These are phyloP conservation scores for Drosophila parvula DNA, from an alignment of 1,140 invertebrate genomes.

Conservation along the genomic window DNA sequence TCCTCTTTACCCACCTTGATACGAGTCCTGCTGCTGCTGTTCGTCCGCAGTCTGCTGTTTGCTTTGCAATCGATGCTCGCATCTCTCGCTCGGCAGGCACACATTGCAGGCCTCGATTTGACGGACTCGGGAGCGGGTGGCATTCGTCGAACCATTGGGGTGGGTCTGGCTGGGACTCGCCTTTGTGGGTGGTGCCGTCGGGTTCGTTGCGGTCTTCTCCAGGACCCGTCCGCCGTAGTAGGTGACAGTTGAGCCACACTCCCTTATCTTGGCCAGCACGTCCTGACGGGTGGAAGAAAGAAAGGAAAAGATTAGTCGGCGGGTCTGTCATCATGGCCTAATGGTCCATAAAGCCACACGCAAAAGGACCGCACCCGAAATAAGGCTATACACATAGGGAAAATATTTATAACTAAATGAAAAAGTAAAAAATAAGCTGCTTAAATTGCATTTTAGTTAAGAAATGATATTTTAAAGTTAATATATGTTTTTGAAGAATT, in stretches of 20 bases:
- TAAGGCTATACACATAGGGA: neutral
- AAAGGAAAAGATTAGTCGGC: conserved; percentile 12
- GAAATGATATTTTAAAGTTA: neutral
- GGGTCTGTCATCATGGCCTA: conserved; percentile 46
- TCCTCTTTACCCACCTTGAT: conserved; percentile 56
- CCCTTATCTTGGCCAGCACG: conserved; percentile 93
- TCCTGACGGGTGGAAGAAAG: conserved; percentile 85
- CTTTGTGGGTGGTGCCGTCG: conserved; percentile 20
- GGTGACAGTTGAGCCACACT: conserved; percentile 92
- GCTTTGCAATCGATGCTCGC: conserved; percentile 51
- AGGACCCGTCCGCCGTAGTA: conserved; percentile 94
- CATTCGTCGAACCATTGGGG: conserved; percentile 31
- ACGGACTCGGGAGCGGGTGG: conserved; percentile 60
- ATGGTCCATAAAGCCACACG: conserved; percentile 67
- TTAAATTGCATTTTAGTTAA: neutral
- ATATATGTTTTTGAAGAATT: neutral
- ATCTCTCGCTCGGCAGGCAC: conserved; percentile 55
- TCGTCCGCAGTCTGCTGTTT: conserved; percentile 21
- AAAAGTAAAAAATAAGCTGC: neutral
- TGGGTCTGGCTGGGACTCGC: conserved; percentile 24
- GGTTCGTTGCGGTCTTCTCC: conserved; percentile 86
- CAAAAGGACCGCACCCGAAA: conserved; percentile 35
- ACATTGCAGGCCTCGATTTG: conserved; percentile 73
- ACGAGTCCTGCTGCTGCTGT: conserved; percentile 60
- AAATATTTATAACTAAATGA: neutral